Percentiles rank a stretch among this genome's conserved stretches.
Conservation (phyloP, 2,888 invertebrate species). For the Ennomos fuscantarius region DNA sequence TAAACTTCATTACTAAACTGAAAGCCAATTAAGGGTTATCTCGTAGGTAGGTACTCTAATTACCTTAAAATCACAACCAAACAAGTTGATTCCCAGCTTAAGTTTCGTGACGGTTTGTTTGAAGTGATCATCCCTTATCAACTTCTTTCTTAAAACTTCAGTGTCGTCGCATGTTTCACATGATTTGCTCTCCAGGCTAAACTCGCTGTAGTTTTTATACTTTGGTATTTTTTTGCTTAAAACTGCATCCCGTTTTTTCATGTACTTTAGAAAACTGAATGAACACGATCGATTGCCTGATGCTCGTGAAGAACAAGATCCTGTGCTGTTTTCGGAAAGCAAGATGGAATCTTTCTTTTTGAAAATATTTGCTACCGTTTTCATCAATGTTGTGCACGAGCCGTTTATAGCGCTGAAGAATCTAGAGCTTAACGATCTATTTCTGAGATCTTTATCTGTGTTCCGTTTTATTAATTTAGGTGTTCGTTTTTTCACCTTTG, state of each 20-base stretch:
- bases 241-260: conserved; percentile 61
- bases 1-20: background rate
- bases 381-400: conserved; percentile 67
- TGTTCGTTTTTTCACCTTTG: conserved; percentile 24
- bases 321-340: conserved; percentile 5
- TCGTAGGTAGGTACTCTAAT: conserved; percentile 2
- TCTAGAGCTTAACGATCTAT: conserved; percentile 56
- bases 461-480: conserved; percentile 20
- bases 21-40: background rate
- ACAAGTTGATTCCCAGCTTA: conserved; percentile 74
- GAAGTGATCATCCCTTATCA: conserved; percentile 56
- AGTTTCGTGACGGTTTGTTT: conserved; percentile 68
- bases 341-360: conserved; percentile 28
- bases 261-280: conserved; percentile 70
- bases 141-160: conserved; percentile 56
- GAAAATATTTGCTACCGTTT: conserved; percentile 68
- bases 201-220: conserved; percentile 21
- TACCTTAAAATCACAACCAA: conserved; percentile 80
- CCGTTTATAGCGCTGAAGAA: conserved; percentile 67
- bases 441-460: conserved; percentile 43
- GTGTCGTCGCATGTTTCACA: conserved; percentile 73
- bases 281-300: conserved; percentile 40
- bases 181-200: conserved; percentile 41
- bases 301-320: conserved; percentile 2
- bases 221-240: conserved; percentile 33